These are phyloP conservation scores for Propithecus perrieri DNA, from an alignment of 2,797 vertebrate genomes.

Conservation along the genomic window DNA sequence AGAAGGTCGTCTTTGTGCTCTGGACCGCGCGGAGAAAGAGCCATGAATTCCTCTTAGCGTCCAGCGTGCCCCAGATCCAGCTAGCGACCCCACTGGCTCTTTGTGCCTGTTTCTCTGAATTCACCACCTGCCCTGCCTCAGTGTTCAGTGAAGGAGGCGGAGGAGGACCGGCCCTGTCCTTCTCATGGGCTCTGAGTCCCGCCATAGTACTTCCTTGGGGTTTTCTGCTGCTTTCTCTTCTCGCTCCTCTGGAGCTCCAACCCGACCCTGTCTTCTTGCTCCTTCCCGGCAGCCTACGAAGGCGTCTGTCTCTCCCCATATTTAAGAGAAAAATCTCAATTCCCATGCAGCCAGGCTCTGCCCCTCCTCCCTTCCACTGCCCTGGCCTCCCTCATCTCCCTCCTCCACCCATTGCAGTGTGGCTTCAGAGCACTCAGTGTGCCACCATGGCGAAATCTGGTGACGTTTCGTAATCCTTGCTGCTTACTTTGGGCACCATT, in stretches of 20 bases:
- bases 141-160: background rate
- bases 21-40: fast-evolving
- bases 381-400: no score
- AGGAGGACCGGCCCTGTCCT: background rate
- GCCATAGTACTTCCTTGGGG: background rate
- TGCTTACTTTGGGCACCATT: background rate
- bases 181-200: background rate
- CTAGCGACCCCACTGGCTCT: background rate
- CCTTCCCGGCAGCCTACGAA: background rate
- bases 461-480: background rate
- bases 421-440: background rate
- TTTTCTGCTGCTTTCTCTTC: background rate
- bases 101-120: background rate
- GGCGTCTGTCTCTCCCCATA: no score
- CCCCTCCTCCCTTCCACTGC: background rate
- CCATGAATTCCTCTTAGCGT: fast-evolving
- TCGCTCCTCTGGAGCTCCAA: background rate
- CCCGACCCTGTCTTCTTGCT: background rate
- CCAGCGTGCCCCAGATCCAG: fast-evolving
- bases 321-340: background rate
- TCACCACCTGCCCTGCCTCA: background rate
- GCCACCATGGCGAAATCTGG: background rate
- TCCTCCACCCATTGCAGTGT: no score
- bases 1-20: fast-evolving
- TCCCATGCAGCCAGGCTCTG: background rate